Evolutionary conservation across 2,888 invertebrate species (phyloP).

Genomic region (Melipona bicolor): DNA sequence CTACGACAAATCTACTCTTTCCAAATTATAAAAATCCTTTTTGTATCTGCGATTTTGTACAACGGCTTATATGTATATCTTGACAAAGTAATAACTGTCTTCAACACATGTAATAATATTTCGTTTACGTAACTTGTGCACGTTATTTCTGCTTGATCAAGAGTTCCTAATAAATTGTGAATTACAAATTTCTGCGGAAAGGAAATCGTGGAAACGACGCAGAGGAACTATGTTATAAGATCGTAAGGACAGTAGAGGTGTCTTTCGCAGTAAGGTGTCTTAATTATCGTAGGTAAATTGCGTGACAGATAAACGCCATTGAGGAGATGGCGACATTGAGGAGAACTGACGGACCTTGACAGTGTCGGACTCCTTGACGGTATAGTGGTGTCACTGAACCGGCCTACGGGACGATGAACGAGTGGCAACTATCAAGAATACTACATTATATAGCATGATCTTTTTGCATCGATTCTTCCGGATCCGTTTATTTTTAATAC

Average conservation of each 20-base stretch:
- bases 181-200: neutral
- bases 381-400: constrained; percentile 78
- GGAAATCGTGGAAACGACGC: neutral
- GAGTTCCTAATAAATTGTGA: neutral
- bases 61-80: too few relatives aligned
- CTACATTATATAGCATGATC: constrained; percentile 29
- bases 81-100: too few relatives aligned
- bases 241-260: constrained; percentile 49
- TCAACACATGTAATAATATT: too few relatives aligned
- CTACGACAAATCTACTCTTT: too few relatives aligned
- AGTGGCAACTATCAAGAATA: constrained; percentile 72
- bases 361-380: constrained; percentile 72
- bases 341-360: constrained; percentile 80
- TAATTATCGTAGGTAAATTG: constrained; percentile 78
- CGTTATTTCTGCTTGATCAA: neutral
- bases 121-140: neutral
- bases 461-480: neutral
- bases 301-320: constrained; percentile 76
- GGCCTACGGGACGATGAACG: constrained; percentile 65
- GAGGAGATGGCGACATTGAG: constrained; percentile 65
- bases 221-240: neutral
- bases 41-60: too few relatives aligned
- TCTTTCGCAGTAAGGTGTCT: constrained; percentile 74
- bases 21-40: too few relatives aligned
- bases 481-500: neutral